A percentile compares a stretch with the other conserved stretches of the same genome.
These are phyloP conservation scores for Melipona beecheii DNA, from an alignment of 2,888 invertebrate species.

Conservation along the genomic window DNA sequence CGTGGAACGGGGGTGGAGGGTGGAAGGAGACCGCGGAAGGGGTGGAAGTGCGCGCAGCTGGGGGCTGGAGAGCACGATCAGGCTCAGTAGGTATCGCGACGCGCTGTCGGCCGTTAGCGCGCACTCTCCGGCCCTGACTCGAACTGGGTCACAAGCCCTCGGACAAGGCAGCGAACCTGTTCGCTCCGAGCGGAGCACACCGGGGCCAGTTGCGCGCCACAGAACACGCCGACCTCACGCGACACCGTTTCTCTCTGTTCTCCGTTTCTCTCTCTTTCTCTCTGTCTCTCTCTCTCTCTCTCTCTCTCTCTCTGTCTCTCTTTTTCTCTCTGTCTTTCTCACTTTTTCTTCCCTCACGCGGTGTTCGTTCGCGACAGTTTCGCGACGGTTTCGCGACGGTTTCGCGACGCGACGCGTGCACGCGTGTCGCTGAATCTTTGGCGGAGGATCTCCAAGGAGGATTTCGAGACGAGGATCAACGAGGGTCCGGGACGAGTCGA, in stretches of 20 bases:
- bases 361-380: too few relatives aligned
- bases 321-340: too few relatives aligned
- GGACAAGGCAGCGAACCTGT: conserved; percentile 59
- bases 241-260: neutral
- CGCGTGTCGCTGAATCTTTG: neutral
- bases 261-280: neutral
- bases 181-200: conserved; percentile 40
- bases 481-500: neutral
- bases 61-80: conserved; percentile 11
- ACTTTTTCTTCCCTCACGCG: neutral
- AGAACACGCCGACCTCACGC: conserved; percentile 30
- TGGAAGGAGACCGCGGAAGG: neutral
- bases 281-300: neutral
- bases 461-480: neutral
- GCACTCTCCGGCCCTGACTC: conserved; percentile 69
- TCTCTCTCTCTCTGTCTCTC: neutral
- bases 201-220: conserved; percentile 63
- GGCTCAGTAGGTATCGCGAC: conserved; percentile 71
- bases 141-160: conserved; percentile 75
- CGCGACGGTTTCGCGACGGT: neutral
- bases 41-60: conserved; percentile 40
- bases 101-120: conserved; percentile 71
- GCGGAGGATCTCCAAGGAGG: neutral
- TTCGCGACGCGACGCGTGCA: too few relatives aligned
- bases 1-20: conserved; percentile 34